Evolutionary conservation across 2,797 vertebrate genomes (phyloP).

Genomic region (Peromyscus eremicus): DNA sequence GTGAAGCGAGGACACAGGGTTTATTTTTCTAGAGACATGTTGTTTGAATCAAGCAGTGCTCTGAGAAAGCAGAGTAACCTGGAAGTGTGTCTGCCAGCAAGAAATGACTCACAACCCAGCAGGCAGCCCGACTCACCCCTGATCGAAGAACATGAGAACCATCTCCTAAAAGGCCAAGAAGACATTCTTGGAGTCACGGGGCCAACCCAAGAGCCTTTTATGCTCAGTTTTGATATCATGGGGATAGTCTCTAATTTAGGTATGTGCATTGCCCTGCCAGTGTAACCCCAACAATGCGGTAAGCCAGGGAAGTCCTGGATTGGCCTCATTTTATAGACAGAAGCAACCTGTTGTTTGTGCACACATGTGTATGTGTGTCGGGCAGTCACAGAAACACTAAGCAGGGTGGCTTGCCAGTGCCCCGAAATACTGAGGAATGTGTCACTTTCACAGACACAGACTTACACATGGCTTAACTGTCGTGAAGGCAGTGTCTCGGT

Average conservation of each 20-base stretch:
- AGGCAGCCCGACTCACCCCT: not conserved
- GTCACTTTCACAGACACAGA: not conserved
- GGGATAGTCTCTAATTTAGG: no score
- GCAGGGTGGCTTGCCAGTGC: not conserved
- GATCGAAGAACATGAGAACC: not conserved
- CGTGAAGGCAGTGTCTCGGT: not conserved
- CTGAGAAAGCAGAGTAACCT: not conserved
- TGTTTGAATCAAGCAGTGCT: not conserved
- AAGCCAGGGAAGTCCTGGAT: not conserved
- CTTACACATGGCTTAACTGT: not conserved
- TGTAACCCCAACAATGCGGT: no score
- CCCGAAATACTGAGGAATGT: not conserved
- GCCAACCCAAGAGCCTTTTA: not conserved
- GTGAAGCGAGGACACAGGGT: slow-evolving; percentile 39
- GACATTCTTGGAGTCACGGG: not conserved
- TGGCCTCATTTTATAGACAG: not conserved
- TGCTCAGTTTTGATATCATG: not conserved
- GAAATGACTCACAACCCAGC: not conserved
- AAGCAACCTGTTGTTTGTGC: not conserved
- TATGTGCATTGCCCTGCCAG: not conserved
- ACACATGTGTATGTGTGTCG: no score
- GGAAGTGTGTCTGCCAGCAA: not conserved
- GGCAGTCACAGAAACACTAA: not conserved
- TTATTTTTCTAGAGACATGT: slow-evolving; percentile 40
- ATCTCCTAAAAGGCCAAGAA: not conserved